Evolutionary conservation across 2,888 invertebrate genomes (phyloP).

Genomic region (Rhagonycha fulva): DNA sequence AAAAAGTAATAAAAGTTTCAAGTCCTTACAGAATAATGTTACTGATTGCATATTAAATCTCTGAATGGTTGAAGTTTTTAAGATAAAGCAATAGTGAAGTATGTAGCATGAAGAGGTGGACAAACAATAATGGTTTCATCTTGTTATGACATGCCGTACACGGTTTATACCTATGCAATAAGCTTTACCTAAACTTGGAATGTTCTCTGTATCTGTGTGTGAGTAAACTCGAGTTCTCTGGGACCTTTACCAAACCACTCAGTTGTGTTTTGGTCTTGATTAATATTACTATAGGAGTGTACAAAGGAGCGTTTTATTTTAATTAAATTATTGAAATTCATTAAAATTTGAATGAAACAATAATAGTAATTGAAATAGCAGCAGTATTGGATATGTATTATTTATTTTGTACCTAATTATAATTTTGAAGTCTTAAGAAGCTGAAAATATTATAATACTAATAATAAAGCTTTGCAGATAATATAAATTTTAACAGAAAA

Average conservation of each 20-base stretch:
- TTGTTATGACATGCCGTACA: slow-evolving; percentile 38
- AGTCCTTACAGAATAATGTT: not conserved
- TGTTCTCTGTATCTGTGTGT: slow-evolving; percentile 35
- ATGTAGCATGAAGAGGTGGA: slow-evolving; percentile 26
- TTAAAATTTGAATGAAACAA: not conserved
- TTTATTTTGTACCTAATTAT: too few relatives aligned
- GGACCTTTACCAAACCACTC: slow-evolving; percentile 36
- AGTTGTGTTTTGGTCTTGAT: not conserved
- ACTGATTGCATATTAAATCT: not conserved
- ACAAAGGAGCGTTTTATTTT: not conserved
- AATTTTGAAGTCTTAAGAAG: too few relatives aligned
- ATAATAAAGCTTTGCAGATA: too few relatives aligned
- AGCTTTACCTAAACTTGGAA: slow-evolving; percentile 35
- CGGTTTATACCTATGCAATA: slow-evolving; percentile 40
- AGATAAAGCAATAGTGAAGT: not conserved
- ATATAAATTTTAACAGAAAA: too few relatives aligned
- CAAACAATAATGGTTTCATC: slow-evolving; percentile 35
- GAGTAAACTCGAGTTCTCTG: slow-evolving; percentile 25
- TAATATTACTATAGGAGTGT: not conserved
- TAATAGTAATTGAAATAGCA: not conserved
- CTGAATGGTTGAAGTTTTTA: not conserved
- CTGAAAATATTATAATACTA: too few relatives aligned
- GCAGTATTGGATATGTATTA: not conserved
- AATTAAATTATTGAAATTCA: not conserved
- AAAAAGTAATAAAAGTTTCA: not conserved